phyloP scores from a whole-genome alignment of 2,888 invertebrate species.

The Leucoptera coffeella region DNA sequence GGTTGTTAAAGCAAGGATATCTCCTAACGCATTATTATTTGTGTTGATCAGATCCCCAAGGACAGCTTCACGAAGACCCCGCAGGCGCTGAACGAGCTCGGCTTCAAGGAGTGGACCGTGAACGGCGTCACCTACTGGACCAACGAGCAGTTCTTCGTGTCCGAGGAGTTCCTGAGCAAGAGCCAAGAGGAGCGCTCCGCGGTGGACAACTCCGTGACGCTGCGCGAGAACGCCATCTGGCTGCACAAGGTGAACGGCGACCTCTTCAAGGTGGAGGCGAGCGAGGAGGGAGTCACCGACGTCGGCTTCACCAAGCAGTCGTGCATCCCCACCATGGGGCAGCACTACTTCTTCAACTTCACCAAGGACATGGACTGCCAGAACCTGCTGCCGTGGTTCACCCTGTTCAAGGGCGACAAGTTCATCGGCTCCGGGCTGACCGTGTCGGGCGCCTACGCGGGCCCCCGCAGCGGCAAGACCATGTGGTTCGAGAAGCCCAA shows the following conservation, averaged over 20 bases:
- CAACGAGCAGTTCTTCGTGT: constrained; percentile 7
- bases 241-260: constrained; percentile 13
- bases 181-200: constrained; percentile 9
- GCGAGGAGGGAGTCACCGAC: constrained; percentile 6
- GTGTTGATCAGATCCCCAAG: constrained; percentile 3
- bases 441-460: constrained; percentile 1
- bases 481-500: neutral
- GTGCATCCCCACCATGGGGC: constrained; percentile 12
- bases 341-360: constrained; percentile 11
- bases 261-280: constrained; percentile 10
- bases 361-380: constrained; percentile 7
- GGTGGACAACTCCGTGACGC: constrained; percentile 7
- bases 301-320: constrained; percentile 18
- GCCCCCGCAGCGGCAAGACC: neutral
- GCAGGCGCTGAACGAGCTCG: neutral
- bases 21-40: no score
- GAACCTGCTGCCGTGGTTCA: constrained; percentile 2
- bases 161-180: constrained; percentile 4
- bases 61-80: neutral
- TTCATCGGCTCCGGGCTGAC: constrained; percentile 2
- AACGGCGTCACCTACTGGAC: constrained; percentile 7
- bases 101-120: constrained; percentile 3
- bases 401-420: neutral
- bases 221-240: constrained; percentile 12
- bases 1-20: no score